phyloP scores from a whole-genome alignment of 1,140 invertebrate genomes.

The Drosophila miranda region DNA sequence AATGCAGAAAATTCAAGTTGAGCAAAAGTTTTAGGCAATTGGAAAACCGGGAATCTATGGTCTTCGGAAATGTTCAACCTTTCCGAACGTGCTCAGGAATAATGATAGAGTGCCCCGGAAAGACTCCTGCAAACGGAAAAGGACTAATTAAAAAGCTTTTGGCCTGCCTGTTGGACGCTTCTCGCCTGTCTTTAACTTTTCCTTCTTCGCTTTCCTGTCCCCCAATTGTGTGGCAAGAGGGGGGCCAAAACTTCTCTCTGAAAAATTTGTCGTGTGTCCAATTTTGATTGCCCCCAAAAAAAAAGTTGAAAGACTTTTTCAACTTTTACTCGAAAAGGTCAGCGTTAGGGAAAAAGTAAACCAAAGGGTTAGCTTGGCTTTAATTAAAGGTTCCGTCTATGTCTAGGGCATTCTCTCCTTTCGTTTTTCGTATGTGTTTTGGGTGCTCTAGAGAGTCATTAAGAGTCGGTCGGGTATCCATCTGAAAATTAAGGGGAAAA shows the following conservation, averaged over 20 bases:
- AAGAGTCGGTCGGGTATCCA: conserved; percentile 62
- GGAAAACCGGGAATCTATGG: too few species aligned
- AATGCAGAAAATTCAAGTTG: conserved; percentile 1
- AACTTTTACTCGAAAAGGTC: conserved; percentile 21
- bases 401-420: conserved; percentile 27
- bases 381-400: conserved; percentile 69
- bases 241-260: too few species aligned
- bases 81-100: conserved; percentile 2
- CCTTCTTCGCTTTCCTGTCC: background rate
- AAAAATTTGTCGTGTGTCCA: conserved; percentile 23
- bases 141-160: conserved; percentile 68
- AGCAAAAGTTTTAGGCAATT: background rate
- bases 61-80: too few species aligned
- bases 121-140: conserved; percentile 13
- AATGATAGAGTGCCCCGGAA: background rate
- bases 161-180: conserved; percentile 29
- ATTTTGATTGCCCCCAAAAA: conserved; percentile 65
- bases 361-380: conserved; percentile 52
- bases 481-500: conserved; percentile 48
- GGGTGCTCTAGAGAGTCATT: conserved; percentile 71
- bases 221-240: background rate
- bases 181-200: conserved; percentile 28
- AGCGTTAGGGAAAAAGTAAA: conserved; percentile 4
- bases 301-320: conserved; percentile 46
- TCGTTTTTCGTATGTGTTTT: conserved; percentile 58